Evolutionary conservation across 2,797 vertebrate species (phyloP).

Genomic region (Gastrophryne carolinensis): DNA sequence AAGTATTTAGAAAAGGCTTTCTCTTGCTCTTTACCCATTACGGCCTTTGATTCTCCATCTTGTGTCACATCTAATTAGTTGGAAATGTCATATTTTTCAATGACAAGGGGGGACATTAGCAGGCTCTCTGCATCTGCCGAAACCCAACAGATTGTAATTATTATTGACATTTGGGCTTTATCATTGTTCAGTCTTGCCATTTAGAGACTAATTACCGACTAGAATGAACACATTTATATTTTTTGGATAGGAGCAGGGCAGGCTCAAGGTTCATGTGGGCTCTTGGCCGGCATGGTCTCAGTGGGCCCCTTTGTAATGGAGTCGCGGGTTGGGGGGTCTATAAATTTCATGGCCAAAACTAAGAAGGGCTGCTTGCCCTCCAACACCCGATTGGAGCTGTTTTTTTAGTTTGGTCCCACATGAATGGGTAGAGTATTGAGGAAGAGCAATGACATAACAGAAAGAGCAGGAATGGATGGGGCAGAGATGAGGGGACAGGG

Average conservation of each 20-base stretch:
- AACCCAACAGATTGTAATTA: conserved; percentile 20
- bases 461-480: no score
- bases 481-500: no score
- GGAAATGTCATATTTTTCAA: conserved; percentile 26
- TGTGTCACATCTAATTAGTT: conserved; percentile 15
- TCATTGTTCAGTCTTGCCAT: neutral
- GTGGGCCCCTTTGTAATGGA: no score
- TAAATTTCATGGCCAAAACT: no score
- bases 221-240: neutral
- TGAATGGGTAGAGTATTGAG: no score
- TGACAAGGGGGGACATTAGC: neutral
- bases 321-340: no score
- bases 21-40: neutral
- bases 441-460: no score
- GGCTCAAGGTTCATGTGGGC: no score
- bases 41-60: neutral
- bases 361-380: no score
- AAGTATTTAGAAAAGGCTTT: neutral
- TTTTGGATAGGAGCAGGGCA: neutral
- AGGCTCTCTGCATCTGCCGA: conserved; percentile 2
- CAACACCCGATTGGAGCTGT: no score
- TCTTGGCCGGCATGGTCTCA: no score
- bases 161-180: conserved; percentile 22
- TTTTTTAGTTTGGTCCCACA: no score
- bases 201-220: conserved; percentile 9